Evolutionary conservation across 2,113 vertebrate species (phyloP).

Genomic region (Enhydra lutris): DNA sequence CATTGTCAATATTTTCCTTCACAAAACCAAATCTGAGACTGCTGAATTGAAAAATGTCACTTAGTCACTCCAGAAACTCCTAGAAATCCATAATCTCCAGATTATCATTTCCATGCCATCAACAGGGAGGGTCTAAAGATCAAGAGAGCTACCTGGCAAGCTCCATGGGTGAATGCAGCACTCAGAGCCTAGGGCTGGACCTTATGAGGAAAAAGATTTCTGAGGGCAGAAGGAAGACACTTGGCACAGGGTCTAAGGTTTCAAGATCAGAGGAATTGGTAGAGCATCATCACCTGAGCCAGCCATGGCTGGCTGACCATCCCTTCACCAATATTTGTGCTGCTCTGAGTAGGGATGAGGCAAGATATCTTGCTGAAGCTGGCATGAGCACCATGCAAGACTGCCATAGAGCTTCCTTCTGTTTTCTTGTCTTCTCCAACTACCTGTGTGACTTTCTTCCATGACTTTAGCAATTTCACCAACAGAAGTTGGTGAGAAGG

Average conservation of each 20-base stretch:
- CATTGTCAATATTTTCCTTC: neutral
- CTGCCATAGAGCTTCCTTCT: neutral
- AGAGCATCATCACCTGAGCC: neutral
- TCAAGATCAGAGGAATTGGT: neutral
- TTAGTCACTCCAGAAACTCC: neutral
- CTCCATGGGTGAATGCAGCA: neutral
- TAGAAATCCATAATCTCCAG: neutral
- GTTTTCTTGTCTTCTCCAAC: neutral
- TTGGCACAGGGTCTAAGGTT: neutral
- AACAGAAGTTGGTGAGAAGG: neutral
- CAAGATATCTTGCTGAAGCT: neutral
- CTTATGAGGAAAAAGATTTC: neutral
- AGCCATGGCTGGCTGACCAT: neutral
- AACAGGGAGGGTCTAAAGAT: neutral
- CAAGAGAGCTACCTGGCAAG: neutral
- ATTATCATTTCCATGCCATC: neutral
- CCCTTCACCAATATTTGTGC: neutral
- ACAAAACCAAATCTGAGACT: neutral
- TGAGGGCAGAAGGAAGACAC: neutral
- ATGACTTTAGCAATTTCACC: neutral
- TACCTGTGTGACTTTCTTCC: neutral
- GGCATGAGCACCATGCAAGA: neutral
- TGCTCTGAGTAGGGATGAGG: neutral
- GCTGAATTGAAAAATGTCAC: neutral
- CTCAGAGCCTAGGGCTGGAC: neutral